Evolutionary conservation across 2,888 invertebrate species (phyloP), one percentile per base, ranked within the genome.

Genomic region (Trypoxylon attenuatum): DNA sequence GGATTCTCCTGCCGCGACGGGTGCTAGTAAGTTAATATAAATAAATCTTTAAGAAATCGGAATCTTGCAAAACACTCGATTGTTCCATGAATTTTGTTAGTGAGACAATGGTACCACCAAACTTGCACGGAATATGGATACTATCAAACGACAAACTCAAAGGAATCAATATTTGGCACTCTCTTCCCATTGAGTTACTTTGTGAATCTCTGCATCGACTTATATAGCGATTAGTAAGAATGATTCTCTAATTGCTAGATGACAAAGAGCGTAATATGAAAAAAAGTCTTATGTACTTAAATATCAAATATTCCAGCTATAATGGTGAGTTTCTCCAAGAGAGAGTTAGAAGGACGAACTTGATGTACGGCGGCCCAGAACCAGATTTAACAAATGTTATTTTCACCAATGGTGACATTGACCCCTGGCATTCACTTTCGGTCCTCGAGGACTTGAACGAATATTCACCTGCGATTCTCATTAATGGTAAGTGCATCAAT

Each of bases 51-150:
- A 13, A 13, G 5, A 33, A 13, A 6, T 10, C 33, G 33, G 13
- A 33, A 13, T 3, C 13, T n/a, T n/a, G n/a, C n/a, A n/a, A n/a
- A n/a, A n/a, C n/a, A n/a, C n/a, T n/a, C n/a, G n/a, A n/a, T n/a
- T n/a, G n/a, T n/a, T n/a, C n/a, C 21, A 2, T 18, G 2, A 0
- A 1, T 18, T 0, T 1, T 68, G 86, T 22, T 86, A 93, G 94
- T 89, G 84, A 91, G 94, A 0, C 90, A 92, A 43, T 96, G 96
- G 95, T 90, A 89, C 1, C 95, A 94, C 84, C 96, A 96, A 87
- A 94, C 94, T 0, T 96, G 96, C 84, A 92, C 92, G 50, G 95
- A 96, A 88, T 96, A 91, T 84, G 96, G 95, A 53, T 96, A 92
- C 89, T 95, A 91, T 87, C 95, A 95, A 88, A 92, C 93, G 1